Evolutionary conservation across 1,140 invertebrate genomes (phyloP), one percentile per base, ranked within the genome.

Genomic region (Melipona quadrifasciata): DNA sequence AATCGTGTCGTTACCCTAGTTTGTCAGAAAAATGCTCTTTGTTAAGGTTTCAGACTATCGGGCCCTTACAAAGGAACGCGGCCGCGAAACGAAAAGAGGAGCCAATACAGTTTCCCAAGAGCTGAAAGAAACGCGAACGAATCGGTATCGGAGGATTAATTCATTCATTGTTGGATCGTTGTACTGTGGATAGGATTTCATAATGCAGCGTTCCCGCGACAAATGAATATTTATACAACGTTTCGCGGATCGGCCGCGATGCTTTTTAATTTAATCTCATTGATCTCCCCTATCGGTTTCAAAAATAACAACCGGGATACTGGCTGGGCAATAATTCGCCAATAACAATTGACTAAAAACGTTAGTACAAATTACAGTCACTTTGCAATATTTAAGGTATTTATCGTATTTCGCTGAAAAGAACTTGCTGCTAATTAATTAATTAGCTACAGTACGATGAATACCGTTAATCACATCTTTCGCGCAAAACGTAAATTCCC

Each of bases 181-280:
- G 47, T 16, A 34, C 6, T 24, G 0, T 47, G 73, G 27, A 16
- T 58, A n/a, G 31, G 39, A 75, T 75, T 75, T 34, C 31, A 58
- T 58, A 57, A 74, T 71, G n/a, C 21, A 12, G 10, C 31, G 67
- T 68, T 39, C 10, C 51, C 27, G 12, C 53, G 12, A 16, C 53
- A 24, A 74, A 74, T 74, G 73, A 57, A 74, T 74, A 74, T 74
- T 74, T 57, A 57, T 74, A 34, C 51, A 74, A 74, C 73, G 57
- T 24, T 74, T 34, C 21, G 27, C 19, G 21, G 14, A 47, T 51
- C 34, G 39, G 24, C 51, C 68, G 39, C 39, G 39, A 39, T n/a
- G 39, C 47, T n/a, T 74, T 74, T 57, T 34, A 34, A 24, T 57
- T 74, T 34, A 31, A 55, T 74, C 27, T 74, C 31, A 5, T 34